phyloP scores from a whole-genome alignment of 92 coral and sea anemone species.

The Palythoa heliodiscus region DNA sequence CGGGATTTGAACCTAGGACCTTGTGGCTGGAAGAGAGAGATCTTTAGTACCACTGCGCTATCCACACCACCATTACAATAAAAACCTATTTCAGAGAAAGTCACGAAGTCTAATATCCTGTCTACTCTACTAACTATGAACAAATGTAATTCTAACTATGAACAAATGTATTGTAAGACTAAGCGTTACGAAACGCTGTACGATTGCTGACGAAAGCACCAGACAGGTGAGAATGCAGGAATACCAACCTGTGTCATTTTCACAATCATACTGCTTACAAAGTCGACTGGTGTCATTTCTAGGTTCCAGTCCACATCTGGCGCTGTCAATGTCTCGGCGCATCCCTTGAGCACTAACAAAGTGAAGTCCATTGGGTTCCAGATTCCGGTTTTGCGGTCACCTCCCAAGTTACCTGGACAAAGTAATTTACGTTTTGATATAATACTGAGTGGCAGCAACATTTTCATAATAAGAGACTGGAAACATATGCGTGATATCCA shows the following conservation, averaged over 20 bases:
- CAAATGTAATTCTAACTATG: no score
- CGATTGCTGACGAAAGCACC: background rate
- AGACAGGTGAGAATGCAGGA: background rate
- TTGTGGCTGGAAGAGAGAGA: no score
- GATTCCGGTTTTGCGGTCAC: conserved; percentile 66
- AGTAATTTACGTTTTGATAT: background rate
- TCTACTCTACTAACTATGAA: no score
- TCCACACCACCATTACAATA: no score
- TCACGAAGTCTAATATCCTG: no score
- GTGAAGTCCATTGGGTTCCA: conserved; percentile 91
- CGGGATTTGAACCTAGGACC: no score
- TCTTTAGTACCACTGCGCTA: no score
- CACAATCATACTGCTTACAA: conserved; percentile 79
- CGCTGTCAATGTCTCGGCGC: conserved; percentile 75
- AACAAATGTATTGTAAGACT: no score
- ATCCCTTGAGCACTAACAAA: conserved; percentile 71
- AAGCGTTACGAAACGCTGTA: no score
- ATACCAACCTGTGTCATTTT: conserved; percentile 82
- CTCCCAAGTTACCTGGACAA: conserved; percentile 74
- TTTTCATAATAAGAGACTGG: background rate
- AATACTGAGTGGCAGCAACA: background rate
- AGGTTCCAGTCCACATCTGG: conserved; percentile 85
- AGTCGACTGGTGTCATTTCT: conserved; percentile 91
- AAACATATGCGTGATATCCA: background rate
- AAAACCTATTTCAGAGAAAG: no score